phyloP scores from a whole-genome alignment of 2,113 vertebrate species.

The Oncorhynchus mykiss region DNA sequence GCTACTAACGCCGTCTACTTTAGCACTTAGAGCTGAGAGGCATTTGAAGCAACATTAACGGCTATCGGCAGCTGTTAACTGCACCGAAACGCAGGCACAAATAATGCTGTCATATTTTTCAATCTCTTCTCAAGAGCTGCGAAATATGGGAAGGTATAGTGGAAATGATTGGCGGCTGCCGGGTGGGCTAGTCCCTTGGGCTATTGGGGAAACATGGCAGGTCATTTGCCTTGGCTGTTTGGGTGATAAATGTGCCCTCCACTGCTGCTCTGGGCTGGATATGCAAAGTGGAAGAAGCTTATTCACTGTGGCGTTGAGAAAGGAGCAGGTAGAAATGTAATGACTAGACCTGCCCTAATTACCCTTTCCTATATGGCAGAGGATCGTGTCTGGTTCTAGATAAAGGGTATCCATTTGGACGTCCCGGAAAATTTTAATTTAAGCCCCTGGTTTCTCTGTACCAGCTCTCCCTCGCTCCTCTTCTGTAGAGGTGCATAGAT shows the following conservation, averaged over 20 bases:
- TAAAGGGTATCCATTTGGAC: neutral
- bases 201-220: slow-evolving; percentile 44
- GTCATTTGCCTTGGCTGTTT: slow-evolving; percentile 49
- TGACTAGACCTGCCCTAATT: neutral
- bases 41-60: slow-evolving; percentile 21
- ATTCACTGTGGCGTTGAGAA: neutral
- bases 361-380: neutral
- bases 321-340: neutral
- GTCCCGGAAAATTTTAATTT: neutral
- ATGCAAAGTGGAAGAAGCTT: slow-evolving; percentile 6
- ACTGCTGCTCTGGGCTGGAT: slow-evolving; percentile 10
- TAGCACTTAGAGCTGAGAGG: slow-evolving; percentile 16
- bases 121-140: slow-evolving; percentile 37
- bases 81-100: slow-evolving; percentile 26
- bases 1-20: slow-evolving; percentile 13
- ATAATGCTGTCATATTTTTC: slow-evolving; percentile 40
- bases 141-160: slow-evolving; percentile 40
- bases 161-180: slow-evolving; percentile 45
- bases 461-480: neutral
- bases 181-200: slow-evolving; percentile 22
- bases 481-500: neutral
- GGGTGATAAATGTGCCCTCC: slow-evolving; percentile 49
- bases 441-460: neutral
- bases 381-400: neutral
- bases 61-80: slow-evolving; percentile 22